Conservation (phyloP, 1,140 invertebrate genomes). For the Phortica variegata region DNA sequence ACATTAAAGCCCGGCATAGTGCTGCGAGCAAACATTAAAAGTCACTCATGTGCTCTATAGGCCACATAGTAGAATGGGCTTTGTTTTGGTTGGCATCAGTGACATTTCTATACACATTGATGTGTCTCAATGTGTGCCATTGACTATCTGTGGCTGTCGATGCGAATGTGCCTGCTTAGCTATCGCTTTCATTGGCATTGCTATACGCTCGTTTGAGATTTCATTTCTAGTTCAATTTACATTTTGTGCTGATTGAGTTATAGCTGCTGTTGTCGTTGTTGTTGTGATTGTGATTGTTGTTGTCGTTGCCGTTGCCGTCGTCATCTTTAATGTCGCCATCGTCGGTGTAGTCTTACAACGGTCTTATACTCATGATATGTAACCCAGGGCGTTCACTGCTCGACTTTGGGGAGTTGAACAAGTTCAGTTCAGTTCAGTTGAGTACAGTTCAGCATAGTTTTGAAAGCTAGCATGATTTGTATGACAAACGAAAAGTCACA, state of each 20-base stretch:
- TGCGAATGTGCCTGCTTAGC: not conserved
- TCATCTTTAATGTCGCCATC: too few species aligned
- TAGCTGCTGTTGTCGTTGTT: too few species aligned
- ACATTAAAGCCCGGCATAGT: not conserved
- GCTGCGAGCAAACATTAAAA: slow-evolving; percentile 6
- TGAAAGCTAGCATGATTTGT: too few species aligned
- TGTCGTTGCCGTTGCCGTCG: too few species aligned
- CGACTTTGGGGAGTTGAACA: too few species aligned
- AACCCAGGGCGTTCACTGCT: too few species aligned
- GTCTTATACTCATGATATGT: too few species aligned
- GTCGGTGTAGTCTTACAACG: too few species aligned
- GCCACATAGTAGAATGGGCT: slow-evolving; percentile 3
- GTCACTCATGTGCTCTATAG: slow-evolving; percentile 7
- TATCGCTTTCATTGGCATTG: not conserved
- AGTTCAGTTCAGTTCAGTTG: too few species aligned
- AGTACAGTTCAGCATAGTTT: too few species aligned
- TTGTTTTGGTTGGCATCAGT: not conserved
- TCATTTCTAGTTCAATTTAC: slow-evolving; percentile 38
- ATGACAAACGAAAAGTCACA: too few species aligned
- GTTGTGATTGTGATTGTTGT: too few species aligned
- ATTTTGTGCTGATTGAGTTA: slow-evolving; percentile 52
- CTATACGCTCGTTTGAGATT: not conserved
- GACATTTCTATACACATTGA: not conserved
- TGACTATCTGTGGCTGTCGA: not conserved
- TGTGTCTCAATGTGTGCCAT: slow-evolving; percentile 17